A percentile compares a stretch with the other conserved stretches of the same genome.
Evolutionary conservation across 1,140 invertebrate species (phyloP).

Genomic region (Zaprionus ornatus): DNA sequence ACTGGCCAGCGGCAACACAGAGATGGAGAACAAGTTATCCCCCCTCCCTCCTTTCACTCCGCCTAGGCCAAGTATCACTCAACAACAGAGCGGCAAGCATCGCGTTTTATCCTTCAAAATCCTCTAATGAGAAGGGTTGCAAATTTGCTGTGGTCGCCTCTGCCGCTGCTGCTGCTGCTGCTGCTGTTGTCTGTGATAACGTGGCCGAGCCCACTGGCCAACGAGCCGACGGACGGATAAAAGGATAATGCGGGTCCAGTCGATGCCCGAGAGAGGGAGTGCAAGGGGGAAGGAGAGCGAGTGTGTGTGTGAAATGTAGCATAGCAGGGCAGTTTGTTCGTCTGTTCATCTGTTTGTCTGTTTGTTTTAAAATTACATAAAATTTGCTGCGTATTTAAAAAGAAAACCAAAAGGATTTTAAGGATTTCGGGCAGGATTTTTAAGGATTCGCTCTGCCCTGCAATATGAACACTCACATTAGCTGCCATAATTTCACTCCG

Average conservation of each 20-base stretch:
- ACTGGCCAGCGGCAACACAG: conserved; percentile 56
- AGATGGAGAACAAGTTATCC: conserved; percentile 12
- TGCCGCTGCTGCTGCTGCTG: conserved; percentile 58
- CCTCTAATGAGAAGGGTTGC: conserved; percentile 83
- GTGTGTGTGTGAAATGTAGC: conserved; percentile 63
- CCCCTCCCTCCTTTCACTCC: neutral
- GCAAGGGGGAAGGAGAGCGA: neutral
- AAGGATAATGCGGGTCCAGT: conserved; percentile 75
- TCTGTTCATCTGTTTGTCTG: neutral
- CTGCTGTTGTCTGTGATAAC: conserved; percentile 65
- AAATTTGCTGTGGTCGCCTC: conserved; percentile 69
- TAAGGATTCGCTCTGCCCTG: neutral
- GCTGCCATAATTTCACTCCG: conserved; percentile 67
- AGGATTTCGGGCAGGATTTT: conserved; percentile 28
- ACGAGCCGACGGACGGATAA: conserved; percentile 62
- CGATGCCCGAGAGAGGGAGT: neutral
- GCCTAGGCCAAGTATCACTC: conserved; percentile 71
- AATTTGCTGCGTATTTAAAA: conserved; percentile 64
- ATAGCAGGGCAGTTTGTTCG: conserved; percentile 23
- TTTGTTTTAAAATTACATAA: conserved; percentile 81
- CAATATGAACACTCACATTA: conserved; percentile 71
- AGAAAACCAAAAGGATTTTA: conserved; percentile 48
- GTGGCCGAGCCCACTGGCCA: conserved; percentile 71
- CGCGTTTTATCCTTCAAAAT: conserved; percentile 80
- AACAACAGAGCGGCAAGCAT: conserved; percentile 67